Base-by-base conservation (phyloP, 2,888 invertebrate genomes). In the Rapana venosa region DNA sequence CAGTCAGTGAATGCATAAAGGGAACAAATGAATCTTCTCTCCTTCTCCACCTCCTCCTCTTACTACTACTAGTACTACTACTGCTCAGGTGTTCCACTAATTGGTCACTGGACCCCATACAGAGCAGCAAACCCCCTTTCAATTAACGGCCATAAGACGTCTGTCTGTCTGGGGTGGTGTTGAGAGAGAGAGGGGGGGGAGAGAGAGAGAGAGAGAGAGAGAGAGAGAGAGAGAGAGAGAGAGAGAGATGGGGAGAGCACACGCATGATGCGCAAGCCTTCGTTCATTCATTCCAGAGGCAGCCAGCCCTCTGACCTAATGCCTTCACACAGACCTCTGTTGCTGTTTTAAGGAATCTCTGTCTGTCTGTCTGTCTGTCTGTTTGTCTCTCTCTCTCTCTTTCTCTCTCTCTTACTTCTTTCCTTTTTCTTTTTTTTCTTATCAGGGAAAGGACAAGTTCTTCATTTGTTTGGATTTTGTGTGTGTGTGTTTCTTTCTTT, bases 301-400 rank as follows among this genome's bases (percentile, higher is more conserved):
- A 8, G 61, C 13, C 8, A 61, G 61, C 61, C 61, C 13, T 15
- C 8, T 22, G 17, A 15, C 30, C 30, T 77, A 6, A 30, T 4
- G n/a, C 30, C 30, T 4, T 77, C 8, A 30, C 77, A 30, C 17
- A 15, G 13, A 1, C 30, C 77, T 77, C 77, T 77, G 11, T 77
- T 32, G n/a, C 77, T 77, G 30, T 77, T 6, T 77, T 32, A 30
- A n/a, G n/a, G 30, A 30, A n/a, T 77, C 77, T 77, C 77, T 77
- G 30, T 77, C 77, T 77, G 30, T 77, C 77, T 77, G 30, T 77
- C 77, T 77, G 30, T 77, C 30, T 77, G 30, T 77, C 77, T 30
- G 11, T 77, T 32, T 77, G 30, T 77, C 77, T 20, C 77, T 77
- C 77, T 77, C 77, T 77, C 77, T 77, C 77, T 77, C 77, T 77